These are phyloP conservation scores for Cygnus atratus DNA, from an alignment of 2,113 vertebrate genomes.

Conservation along the genomic window DNA sequence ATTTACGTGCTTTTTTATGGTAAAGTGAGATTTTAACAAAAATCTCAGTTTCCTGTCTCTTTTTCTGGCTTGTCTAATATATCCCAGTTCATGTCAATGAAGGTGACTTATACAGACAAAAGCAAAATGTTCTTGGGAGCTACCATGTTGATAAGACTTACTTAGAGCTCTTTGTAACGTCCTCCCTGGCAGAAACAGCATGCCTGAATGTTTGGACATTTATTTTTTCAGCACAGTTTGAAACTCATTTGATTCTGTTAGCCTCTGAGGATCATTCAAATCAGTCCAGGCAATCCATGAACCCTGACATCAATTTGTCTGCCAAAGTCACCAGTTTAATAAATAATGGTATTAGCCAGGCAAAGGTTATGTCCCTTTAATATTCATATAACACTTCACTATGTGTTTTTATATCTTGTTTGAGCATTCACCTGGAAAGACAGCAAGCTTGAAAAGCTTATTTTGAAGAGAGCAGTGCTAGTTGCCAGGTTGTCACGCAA, in stretches of 20 bases:
- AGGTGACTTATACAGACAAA: not conserved
- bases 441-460: not conserved
- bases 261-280: not conserved
- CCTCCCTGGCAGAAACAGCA: not conserved
- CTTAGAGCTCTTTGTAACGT: not conserved
- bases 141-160: not conserved
- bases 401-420: not conserved
- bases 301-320: constrained; percentile 1
- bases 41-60: not conserved
- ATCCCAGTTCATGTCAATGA: not conserved
- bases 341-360: not conserved
- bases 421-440: not conserved
- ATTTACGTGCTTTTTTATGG: not conserved
- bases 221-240: not conserved
- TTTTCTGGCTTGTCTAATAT: not conserved
- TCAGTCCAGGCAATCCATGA: not conserved
- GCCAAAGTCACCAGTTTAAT: not conserved
- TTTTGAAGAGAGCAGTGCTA: not conserved
- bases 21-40: not conserved
- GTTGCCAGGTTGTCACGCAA: not conserved
- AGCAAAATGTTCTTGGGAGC: not conserved
- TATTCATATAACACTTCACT: not conserved
- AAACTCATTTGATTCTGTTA: not conserved
- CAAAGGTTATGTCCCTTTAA: not conserved
- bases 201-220: not conserved